Evolutionary conservation across 1,140 invertebrate species (phyloP).

Genomic region (Aculops lycopersici): DNA sequence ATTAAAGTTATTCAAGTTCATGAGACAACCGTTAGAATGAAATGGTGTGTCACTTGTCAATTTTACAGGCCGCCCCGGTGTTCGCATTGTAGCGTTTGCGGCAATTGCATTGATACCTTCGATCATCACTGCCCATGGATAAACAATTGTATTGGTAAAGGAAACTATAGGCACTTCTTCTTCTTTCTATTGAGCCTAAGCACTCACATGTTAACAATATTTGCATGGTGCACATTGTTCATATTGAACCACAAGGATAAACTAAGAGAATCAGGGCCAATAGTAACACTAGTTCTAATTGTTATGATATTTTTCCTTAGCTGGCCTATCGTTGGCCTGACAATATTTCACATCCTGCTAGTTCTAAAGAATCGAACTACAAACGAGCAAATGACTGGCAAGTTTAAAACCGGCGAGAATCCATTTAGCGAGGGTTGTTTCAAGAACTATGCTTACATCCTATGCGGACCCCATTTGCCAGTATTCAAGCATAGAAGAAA

Average conservation of each 20-base stretch:
- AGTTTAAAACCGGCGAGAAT: slow-evolving; percentile 86
- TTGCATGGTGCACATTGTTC: slow-evolving; percentile 61
- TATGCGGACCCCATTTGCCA: slow-evolving; percentile 82
- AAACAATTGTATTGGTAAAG: slow-evolving; percentile 93
- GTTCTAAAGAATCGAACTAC: slow-evolving; percentile 93
- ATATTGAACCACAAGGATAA: slow-evolving; percentile 45
- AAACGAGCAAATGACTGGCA: slow-evolving; percentile 96
- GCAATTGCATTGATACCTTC: slow-evolving; percentile 97
- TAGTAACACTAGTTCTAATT: slow-evolving; percentile 69
- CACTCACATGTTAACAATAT: slow-evolving; percentile 87
- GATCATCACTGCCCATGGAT: slow-evolving; percentile 99
- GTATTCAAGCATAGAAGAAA: slow-evolving; percentile 29
- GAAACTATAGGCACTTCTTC: slow-evolving; percentile 95
- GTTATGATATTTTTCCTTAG: slow-evolving; percentile 55
- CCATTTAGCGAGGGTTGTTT: slow-evolving; percentile 75
- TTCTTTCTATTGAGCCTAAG: slow-evolving; percentile 84
- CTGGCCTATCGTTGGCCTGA: slow-evolving; percentile 84
- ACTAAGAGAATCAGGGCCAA: slow-evolving; percentile 40
- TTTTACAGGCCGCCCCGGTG: slow-evolving; percentile 93
- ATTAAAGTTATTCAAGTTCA: slow-evolving; percentile 95
- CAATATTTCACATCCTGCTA: slow-evolving; percentile 83
- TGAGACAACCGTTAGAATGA: slow-evolving; percentile 91
- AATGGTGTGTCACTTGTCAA: slow-evolving; percentile 98
- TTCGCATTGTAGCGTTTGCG: slow-evolving; percentile 94
- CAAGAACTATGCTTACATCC: slow-evolving; percentile 68